Evolutionary conservation across 2,888 invertebrate genomes (phyloP).

Genomic region (Agrenia bidenticulata): DNA sequence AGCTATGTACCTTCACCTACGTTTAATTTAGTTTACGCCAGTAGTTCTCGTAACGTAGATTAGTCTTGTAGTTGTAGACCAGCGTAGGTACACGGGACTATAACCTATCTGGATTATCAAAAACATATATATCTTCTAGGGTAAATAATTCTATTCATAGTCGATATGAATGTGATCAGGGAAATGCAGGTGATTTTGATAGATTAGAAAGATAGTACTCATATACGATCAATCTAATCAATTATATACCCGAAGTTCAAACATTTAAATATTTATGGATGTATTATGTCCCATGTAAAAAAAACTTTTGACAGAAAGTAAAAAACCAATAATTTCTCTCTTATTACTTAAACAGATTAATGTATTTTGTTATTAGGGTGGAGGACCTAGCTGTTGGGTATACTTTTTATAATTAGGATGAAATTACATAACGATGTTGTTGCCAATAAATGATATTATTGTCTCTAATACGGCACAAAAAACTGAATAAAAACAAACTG

Average conservation of each 20-base stretch:
- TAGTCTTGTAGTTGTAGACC: no score
- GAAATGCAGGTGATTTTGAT: constrained; percentile 1
- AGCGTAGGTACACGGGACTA: no score
- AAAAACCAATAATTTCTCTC: not conserved
- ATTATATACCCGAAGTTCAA: constrained; percentile 5
- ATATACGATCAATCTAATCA: constrained; percentile 6
- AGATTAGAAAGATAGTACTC: not conserved
- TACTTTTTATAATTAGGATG: no score
- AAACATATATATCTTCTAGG: no score
- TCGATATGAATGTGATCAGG: constrained; percentile 5
- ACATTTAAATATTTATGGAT: not conserved
- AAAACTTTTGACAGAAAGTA: not conserved
- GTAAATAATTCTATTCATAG: not conserved
- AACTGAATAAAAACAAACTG: no score
- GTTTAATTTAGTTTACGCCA: no score
- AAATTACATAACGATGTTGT: not conserved
- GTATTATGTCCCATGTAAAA: not conserved
- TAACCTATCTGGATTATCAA: no score
- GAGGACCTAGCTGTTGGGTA: no score
- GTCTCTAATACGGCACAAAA: no score
- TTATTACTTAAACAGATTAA: not conserved
- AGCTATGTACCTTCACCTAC: no score
- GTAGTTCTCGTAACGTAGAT: no score
- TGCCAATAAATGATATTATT: constrained; percentile 9
- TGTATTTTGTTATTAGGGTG: not conserved